Base-by-base conservation (phyloP, 92 coral and sea anemone genomes). In the Pocillopora grandis region DNA sequence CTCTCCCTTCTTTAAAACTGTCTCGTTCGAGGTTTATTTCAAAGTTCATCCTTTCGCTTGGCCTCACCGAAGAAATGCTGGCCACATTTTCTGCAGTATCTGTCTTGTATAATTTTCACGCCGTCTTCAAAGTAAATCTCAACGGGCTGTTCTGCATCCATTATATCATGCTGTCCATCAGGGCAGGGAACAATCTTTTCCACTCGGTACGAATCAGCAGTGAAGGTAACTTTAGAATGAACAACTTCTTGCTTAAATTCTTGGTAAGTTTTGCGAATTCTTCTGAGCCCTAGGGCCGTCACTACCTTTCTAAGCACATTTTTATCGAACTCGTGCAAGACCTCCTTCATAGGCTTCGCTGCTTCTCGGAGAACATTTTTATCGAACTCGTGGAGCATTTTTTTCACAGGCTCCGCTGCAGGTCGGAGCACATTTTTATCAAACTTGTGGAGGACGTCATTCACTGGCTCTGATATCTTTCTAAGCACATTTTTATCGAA, bases 1-100 rank as follows among this genome's bases (percentile, higher is more conserved):
- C 27, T 27, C 27, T 27, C 27, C 27, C 27, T 27, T 27, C 27
- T 27, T 27, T 27, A 27, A 27, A 27, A 27, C 27, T 27, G 27
- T 27, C 27, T 27, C 27, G 27, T 27, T 27, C 27, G 27, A 27
- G 27, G 27, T 27, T 27, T 1, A 27, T 27, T 55, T 92, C 58
- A 89, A 10, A 89, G 85, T 83, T 92, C 93, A 19, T 79, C 86
- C 58, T 72, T 87, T 2, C 65, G 91, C 35, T 87, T 82, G 2
- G 52, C 8, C 5, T 42, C 23, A 27, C 27, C 27, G 58, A 64
- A 87, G 71, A 90, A 92, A 78, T 92, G 93, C 84, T 86, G 80
- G 16, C 95, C 95, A 77, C 93, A 92, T 79, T 89, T 92, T 83
- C 91, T 82, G 80, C 95, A 89, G 82, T 78, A 92, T 69, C 89